Evolutionary conservation across 35 echinoderm and acorn worm species (phyloP).

Genomic region (Hemicentrotus pulcherrimus): DNA sequence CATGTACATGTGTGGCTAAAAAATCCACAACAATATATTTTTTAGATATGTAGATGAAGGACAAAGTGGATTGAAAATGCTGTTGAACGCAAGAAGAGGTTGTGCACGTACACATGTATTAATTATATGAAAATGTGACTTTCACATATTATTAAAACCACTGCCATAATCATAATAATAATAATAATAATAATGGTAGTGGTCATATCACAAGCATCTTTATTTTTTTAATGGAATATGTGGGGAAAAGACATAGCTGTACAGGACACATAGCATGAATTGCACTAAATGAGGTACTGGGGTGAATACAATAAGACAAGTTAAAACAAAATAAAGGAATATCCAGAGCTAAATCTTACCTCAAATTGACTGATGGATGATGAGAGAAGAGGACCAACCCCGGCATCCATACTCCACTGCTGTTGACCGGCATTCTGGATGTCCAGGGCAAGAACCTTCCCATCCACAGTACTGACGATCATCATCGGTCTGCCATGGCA

Average conservation of each 20-base stretch:
- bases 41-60: not conserved
- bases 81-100: too few species aligned
- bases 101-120: too few species aligned
- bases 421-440: slow-evolving; percentile 59
- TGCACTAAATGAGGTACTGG: not conserved
- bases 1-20: not conserved
- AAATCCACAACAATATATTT: not conserved
- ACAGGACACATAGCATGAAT: too few species aligned
- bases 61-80: not conserved
- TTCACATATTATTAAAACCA: too few species aligned
- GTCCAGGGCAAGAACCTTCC: slow-evolving; percentile 75
- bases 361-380: slow-evolving; percentile 82
- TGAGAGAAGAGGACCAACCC: slow-evolving; percentile 77
- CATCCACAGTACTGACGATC: slow-evolving; percentile 90
- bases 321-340: too few species aligned
- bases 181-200: too few species aligned
- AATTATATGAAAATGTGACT: too few species aligned
- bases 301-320: too few species aligned
- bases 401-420: slow-evolving; percentile 89
- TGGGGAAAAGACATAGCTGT: too few species aligned
- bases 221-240: too few species aligned
- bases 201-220: too few species aligned
- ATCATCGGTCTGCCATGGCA: slow-evolving; percentile 58
- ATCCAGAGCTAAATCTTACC: slow-evolving; percentile 18
- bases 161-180: too few species aligned